These are phyloP conservation scores for Hanleya hanleyi DNA, from an alignment of 2,888 invertebrate species.

Conservation along the genomic window DNA sequence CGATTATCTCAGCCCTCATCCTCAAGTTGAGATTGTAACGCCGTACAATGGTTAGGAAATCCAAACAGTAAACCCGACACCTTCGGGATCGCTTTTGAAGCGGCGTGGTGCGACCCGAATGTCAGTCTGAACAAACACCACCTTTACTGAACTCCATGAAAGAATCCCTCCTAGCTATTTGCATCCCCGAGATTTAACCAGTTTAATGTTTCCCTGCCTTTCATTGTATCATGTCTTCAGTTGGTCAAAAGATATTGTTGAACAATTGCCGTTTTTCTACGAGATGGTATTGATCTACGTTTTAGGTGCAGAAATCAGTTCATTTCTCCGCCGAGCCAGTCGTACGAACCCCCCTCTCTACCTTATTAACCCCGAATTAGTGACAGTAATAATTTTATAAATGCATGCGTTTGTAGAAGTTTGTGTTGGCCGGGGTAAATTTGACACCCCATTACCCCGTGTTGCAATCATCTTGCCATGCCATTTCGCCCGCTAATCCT, in stretches of 20 bases:
- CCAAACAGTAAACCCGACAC: not conserved
- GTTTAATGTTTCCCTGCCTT: not conserved
- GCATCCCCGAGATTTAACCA: not conserved
- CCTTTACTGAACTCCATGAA: not conserved
- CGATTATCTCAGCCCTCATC: too few species aligned
- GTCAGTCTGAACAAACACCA: not conserved
- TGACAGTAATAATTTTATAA: conserved; percentile 43
- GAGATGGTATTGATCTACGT: too few species aligned
- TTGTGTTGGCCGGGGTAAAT: conserved; percentile 4
- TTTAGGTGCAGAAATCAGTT: too few species aligned
- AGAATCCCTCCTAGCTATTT: not conserved
- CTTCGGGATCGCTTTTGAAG: not conserved
- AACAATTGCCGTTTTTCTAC: not conserved
- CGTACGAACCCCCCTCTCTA: too few species aligned
- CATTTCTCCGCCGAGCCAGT: too few species aligned
- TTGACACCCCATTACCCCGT: conserved; percentile 7
- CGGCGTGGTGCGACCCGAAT: not conserved
- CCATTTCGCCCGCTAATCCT: not conserved
- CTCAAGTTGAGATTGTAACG: not conserved
- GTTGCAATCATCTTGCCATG: conserved; percentile 1
- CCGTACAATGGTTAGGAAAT: not conserved
- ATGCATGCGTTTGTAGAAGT: conserved; percentile 41
- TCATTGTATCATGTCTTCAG: not conserved
- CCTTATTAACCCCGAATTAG: conserved; percentile 6
- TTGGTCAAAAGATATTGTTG: not conserved